Base-by-base conservation (phyloP, 2,888 invertebrate species). In the Trichacis sp. region DNA sequence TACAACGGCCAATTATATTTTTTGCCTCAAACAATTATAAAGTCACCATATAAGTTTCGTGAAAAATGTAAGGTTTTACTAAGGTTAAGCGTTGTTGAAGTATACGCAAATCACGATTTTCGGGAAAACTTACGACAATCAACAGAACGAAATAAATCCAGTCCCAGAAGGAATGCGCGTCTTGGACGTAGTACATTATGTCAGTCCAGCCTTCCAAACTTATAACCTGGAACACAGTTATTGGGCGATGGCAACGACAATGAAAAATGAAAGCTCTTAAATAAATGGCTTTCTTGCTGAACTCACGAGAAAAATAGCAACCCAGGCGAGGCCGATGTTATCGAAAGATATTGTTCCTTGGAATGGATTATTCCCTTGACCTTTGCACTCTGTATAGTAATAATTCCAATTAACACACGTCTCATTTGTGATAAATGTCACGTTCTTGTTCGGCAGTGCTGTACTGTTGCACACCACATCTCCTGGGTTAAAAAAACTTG, bases 141-240 rank as follows among this genome's bases (percentile, higher is more conserved):
- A 99, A 89, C 68, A 98, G 89, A 64, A 99, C 98, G 87, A 99
- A 99, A 87, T 99, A 99, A 73, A 98, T 96, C 98, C 98, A 99
- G 84, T 98, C 98, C 98, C 99, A 99, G 86, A 99, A 99, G 70
- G 98, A 99, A 86, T 99, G 99, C 50, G 98, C 98, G 85, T 99
- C 99, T 87, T 99, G 99, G 69, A 98, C 96, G 87, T 98, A 99
- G 86, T 99, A 99, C 99, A 99, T 99, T 73, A 99, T 99, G 83
- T 99, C 99, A 42, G 98, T 98, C 99, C 99, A 99, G 66, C 99
- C 99, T 87, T 99, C 99, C 76, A 99, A 87, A 73, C 98, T 98
- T 86, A 99, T 99, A 46, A 99, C 98, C 97, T 98, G 86, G 9
- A 36, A 51, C 47, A 12, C 15, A 30, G 9, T 43, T 38, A 42